Percentiles rank a stretch among this genome's conserved stretches.
Evolutionary conservation across 2,888 invertebrate species (phyloP).

Genomic region (Argyresthia albistria): DNA sequence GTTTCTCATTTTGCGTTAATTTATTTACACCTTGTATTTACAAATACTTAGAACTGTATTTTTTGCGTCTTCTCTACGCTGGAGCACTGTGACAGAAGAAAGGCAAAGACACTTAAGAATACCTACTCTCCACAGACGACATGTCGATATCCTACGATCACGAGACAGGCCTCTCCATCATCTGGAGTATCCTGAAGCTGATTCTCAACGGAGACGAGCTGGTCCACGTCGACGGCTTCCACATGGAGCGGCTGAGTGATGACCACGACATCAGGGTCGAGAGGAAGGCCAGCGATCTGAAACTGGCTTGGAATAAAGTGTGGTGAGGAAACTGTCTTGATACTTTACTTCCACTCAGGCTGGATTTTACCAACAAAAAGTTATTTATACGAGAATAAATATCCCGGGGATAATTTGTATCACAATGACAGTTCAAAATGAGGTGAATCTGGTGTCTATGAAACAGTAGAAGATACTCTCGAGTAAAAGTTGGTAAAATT

Average conservation of each 20-base stretch:
- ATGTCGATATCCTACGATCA: constrained; percentile 51
- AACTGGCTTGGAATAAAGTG: constrained; percentile 79
- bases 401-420: too few species aligned
- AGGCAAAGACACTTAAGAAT: background rate
- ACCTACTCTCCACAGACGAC: constrained; percentile 34
- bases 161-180: constrained; percentile 43
- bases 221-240: constrained; percentile 79
- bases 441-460: too few species aligned
- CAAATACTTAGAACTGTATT: background rate
- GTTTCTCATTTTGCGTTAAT: too few species aligned
- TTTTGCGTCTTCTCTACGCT: background rate
- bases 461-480: too few species aligned
- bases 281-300: constrained; percentile 82
- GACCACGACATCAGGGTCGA: constrained; percentile 79
- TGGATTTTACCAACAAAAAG: too few species aligned
- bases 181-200: constrained; percentile 60
- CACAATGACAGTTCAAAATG: too few species aligned
- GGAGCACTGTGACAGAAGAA: background rate
- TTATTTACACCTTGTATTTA: too few species aligned
- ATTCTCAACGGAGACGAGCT: constrained; percentile 81
- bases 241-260: constrained; percentile 73
- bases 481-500: too few species aligned
- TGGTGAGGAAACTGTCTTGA: constrained; percentile 72
- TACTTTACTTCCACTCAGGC: too few species aligned
- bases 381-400: too few species aligned